Evolutionary conservation across 2,888 invertebrate species (phyloP).

Genomic region (Rhogogaster chlorosoma): DNA sequence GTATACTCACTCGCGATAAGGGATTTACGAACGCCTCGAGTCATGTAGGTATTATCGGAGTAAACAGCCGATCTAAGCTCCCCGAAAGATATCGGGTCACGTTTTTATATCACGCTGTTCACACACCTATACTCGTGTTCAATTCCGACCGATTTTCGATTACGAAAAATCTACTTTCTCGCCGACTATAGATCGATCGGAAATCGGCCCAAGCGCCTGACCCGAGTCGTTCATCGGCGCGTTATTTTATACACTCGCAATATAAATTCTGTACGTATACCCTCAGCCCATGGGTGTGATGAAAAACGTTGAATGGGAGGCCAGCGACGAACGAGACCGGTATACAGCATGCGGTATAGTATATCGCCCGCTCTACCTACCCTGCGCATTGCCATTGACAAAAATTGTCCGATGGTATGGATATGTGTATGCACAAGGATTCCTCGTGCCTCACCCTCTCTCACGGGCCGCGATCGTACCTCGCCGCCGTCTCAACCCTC

Average conservation of each 20-base stretch:
- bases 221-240: neutral
- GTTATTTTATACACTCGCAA: neutral
- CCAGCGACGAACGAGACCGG: neutral
- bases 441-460: neutral
- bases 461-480: neutral
- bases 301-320: neutral
- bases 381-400: neutral
- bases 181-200: neutral
- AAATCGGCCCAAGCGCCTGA: neutral
- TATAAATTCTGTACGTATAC: neutral
- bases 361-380: neutral
- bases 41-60: neutral
- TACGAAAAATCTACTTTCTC: neutral
- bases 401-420: neutral
- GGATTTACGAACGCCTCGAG: neutral
- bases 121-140: neutral
- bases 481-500: constrained; percentile 19
- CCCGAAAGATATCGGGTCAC: neutral
- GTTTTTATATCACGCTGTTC: neutral
- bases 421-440: neutral
- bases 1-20: neutral
- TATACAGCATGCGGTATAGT: neutral
- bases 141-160: neutral
- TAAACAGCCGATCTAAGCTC: neutral
- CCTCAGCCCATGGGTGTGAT: neutral